Conservation (phyloP, 2,888 invertebrate species). For the Eubasilissa splendida region DNA sequence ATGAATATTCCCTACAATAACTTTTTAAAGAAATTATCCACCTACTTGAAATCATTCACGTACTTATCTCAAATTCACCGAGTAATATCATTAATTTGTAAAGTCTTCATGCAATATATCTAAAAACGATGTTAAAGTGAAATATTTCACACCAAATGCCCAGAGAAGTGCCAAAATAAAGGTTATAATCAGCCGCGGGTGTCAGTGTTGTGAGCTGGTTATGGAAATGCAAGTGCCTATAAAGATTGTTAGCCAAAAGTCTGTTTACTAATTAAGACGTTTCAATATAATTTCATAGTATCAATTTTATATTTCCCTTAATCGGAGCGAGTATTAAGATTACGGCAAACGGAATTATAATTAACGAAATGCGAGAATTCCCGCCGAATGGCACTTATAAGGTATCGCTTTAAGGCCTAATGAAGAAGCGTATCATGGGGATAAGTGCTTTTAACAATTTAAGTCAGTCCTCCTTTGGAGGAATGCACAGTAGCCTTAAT, state of each 20-base stretch:
- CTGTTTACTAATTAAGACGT: slow-evolving; percentile 43
- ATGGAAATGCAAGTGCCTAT: slow-evolving; percentile 26
- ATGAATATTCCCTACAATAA: too few species aligned
- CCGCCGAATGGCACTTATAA: slow-evolving; percentile 29
- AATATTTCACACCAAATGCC: not conserved
- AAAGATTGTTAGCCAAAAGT: slow-evolving; percentile 35
- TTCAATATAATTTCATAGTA: slow-evolving; percentile 26
- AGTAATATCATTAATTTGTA: too few species aligned
- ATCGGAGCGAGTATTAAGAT: slow-evolving; percentile 36
- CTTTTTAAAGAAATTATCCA: too few species aligned
- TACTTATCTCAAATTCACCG: too few species aligned
- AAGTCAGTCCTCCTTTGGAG: not conserved
- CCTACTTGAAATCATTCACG: too few species aligned
- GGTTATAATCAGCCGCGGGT: slow-evolving; percentile 3
- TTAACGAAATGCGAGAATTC: slow-evolving; percentile 35
- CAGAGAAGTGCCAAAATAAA: not conserved
- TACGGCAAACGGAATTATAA: slow-evolving; percentile 19
- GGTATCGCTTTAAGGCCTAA: slow-evolving; percentile 15
- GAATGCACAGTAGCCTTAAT: slow-evolving; percentile 5
- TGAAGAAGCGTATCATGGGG: slow-evolving; percentile 24
- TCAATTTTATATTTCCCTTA: slow-evolving; percentile 30
- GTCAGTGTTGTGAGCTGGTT: slow-evolving; percentile 3
- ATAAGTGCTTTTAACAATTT: slow-evolving; percentile 36
- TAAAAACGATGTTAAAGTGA: too few species aligned
- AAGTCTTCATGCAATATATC: too few species aligned